Conservation (phyloP, 2,888 invertebrate genomes). For the Dendrolimus houi region DNA sequence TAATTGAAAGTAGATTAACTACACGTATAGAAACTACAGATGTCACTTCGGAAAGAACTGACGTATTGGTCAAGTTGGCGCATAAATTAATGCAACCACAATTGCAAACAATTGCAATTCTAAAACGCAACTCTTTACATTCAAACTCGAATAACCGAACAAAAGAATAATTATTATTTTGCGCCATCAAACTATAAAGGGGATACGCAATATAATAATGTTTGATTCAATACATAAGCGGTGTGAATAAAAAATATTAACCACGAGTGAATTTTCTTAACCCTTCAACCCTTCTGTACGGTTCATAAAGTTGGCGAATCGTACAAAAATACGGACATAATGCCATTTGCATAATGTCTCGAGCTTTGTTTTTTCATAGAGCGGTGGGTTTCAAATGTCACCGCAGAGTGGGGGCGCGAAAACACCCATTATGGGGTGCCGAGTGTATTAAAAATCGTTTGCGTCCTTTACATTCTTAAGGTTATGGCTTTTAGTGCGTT, state of each 20-base stretch:
- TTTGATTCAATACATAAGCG: slow-evolving; percentile 41
- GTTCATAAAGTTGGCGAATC: slow-evolving; percentile 69
- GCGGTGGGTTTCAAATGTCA: slow-evolving; percentile 71
- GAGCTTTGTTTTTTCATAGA: slow-evolving; percentile 72
- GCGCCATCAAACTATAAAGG: slow-evolving; percentile 29
- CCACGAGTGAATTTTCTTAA: slow-evolving; percentile 56
- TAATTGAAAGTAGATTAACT: no score
- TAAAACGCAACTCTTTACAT: background rate
- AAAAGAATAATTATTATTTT: background rate
- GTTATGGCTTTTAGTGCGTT: slow-evolving; percentile 53
- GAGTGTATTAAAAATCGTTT: slow-evolving; percentile 72
- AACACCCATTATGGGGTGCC: slow-evolving; percentile 67
- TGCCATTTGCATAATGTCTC: slow-evolving; percentile 75
- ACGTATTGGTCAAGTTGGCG: background rate
- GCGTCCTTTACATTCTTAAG: slow-evolving; percentile 67
- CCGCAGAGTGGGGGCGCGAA: slow-evolving; percentile 67
- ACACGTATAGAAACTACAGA: no score
- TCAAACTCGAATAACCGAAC: background rate
- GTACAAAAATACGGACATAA: slow-evolving; percentile 72
- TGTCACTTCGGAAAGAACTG: no score
- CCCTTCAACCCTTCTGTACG: slow-evolving; percentile 67
- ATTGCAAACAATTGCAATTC: background rate
- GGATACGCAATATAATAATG: slow-evolving; percentile 45
- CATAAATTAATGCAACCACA: background rate
- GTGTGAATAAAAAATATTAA: slow-evolving; percentile 35